Percentiles rank a stretch among this genome's conserved stretches.
Conservation (phyloP, 1,140 invertebrate species). For the Trissolcus basalis region DNA sequence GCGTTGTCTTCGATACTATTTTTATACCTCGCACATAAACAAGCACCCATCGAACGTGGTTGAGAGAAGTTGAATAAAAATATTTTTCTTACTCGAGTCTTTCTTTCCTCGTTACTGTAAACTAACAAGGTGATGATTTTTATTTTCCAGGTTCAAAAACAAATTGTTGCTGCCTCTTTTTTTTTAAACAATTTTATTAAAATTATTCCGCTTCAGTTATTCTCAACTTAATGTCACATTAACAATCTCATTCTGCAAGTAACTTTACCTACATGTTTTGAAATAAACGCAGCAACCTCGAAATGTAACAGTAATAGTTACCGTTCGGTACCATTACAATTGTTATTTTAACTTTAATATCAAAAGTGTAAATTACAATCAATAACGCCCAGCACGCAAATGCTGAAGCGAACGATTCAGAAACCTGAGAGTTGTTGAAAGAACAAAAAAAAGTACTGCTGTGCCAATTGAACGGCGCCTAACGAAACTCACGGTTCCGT, state of each 20-base stretch:
- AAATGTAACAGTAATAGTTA: slow-evolving; percentile 57
- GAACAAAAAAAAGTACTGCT: slow-evolving; percentile 14
- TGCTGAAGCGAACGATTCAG: slow-evolving; percentile 29
- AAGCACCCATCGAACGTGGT: slow-evolving; percentile 78
- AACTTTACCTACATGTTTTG: slow-evolving; percentile 50
- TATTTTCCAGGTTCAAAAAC: not conserved
- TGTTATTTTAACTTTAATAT: slow-evolving; percentile 53
- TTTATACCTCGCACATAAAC: slow-evolving; percentile 95
- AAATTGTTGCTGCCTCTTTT: not conserved
- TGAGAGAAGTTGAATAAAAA: slow-evolving; percentile 58
- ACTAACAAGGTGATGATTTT: not conserved
- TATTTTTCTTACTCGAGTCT: slow-evolving; percentile 39
- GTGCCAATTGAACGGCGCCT: slow-evolving; percentile 12
- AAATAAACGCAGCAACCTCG: slow-evolving; percentile 51
- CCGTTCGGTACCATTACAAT: slow-evolving; percentile 42
- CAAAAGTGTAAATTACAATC: slow-evolving; percentile 60
- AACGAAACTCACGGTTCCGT: slow-evolving; percentile 25
- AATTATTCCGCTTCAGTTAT: slow-evolving; percentile 58
- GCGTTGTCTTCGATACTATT: slow-evolving; percentile 97
- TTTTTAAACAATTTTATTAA: slow-evolving; percentile 63
- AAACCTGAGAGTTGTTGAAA: slow-evolving; percentile 52
- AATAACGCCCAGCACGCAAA: slow-evolving; percentile 21
- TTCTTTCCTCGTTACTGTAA: not conserved
- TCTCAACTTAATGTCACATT: slow-evolving; percentile 56
- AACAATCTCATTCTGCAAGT: slow-evolving; percentile 58